These are phyloP conservation scores for Lethrus apterus DNA, from an alignment of 1,140 invertebrate species.

Conservation along the genomic window DNA sequence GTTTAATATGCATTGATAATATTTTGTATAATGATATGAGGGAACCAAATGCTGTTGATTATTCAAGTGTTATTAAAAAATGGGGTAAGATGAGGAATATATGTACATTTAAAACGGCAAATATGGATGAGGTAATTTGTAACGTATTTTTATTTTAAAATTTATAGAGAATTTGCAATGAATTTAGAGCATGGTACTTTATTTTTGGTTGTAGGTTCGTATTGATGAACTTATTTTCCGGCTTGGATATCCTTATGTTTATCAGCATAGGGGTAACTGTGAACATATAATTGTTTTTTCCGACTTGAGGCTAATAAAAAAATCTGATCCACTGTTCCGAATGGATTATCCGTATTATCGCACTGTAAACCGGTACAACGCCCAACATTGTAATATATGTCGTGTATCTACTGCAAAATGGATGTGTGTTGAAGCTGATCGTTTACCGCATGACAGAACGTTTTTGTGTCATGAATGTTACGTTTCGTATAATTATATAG, in stretches of 20 bases:
- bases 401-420: constrained; percentile 46
- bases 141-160: background rate
- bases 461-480: constrained; percentile 61
- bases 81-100: constrained; percentile 48
- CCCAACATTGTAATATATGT: constrained; percentile 50
- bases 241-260: constrained; percentile 58
- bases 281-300: constrained; percentile 78
- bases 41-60: constrained; percentile 45
- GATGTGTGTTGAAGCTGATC: constrained; percentile 49
- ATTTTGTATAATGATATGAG: constrained; percentile 60
- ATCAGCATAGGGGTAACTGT: constrained; percentile 82
- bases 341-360: constrained; percentile 48
- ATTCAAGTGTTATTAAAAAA: constrained; percentile 50
- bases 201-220: constrained; percentile 35
- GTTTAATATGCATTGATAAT: constrained; percentile 59
- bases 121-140: constrained; percentile 47
- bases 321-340: constrained; percentile 42
- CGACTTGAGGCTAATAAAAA: constrained; percentile 53
- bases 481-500: constrained; percentile 54
- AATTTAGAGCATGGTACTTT: too few relatives aligned
- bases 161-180: too few relatives aligned
- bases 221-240: constrained; percentile 51
- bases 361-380: constrained; percentile 36
- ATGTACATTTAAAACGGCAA: constrained; percentile 41
- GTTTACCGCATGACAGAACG: constrained; percentile 57